Evolutionary conservation across 2,888 invertebrate species (phyloP).

Genomic region (Panopea generosa): DNA sequence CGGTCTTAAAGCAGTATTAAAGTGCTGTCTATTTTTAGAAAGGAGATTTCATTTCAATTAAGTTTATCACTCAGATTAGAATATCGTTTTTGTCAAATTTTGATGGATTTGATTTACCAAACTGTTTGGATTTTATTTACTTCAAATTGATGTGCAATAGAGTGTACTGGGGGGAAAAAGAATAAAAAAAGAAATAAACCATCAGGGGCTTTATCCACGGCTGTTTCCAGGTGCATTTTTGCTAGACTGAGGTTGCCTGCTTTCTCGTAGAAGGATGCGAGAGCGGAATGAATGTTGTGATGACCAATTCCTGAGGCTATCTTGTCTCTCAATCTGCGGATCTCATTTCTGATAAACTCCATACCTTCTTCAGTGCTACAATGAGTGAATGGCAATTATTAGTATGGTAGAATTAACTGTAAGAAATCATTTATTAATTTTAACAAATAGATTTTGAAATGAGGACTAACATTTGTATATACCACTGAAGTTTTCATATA

Average conservation of each 20-base stretch:
- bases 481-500: no score
- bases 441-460: neutral
- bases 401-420: conserved; percentile 1
- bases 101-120: no score
- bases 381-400: no score
- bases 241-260: conserved; percentile 65
- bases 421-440: neutral
- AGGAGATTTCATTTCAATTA: no score
- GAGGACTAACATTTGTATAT: neutral
- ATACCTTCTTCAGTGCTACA: conserved; percentile 68
- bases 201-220: conserved; percentile 59
- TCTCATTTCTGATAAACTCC: conserved; percentile 67
- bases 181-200: conserved; percentile 37
- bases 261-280: conserved; percentile 74
- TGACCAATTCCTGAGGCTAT: conserved; percentile 36
- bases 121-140: no score
- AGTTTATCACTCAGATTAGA: no score
- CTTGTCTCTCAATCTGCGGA: conserved; percentile 57
- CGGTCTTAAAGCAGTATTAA: no score
- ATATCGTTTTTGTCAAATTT: no score
- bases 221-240: conserved; percentile 65
- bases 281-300: conserved; percentile 64
- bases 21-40: no score
- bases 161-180: no score
- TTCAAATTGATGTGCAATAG: no score